Percentiles rank a stretch among this genome's conserved stretches.
phyloP scores from a whole-genome alignment of 2,113 vertebrate species.

The Nansenia antarctica region DNA sequence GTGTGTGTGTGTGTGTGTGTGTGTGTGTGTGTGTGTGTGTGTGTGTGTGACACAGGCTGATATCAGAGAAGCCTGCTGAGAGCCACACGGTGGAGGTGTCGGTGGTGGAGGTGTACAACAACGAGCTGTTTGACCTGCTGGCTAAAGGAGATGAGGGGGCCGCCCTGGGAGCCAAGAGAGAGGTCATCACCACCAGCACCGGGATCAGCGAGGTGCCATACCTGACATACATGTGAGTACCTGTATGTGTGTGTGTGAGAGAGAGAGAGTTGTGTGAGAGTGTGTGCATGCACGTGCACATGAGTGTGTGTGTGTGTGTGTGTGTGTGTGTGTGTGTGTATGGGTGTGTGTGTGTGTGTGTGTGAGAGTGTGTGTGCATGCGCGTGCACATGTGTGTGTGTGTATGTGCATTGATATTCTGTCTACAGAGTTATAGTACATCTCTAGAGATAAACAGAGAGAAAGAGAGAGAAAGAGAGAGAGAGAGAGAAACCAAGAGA shows the following conservation, averaged over 20 bases:
- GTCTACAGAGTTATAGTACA: too few relatives aligned
- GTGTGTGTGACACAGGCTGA: constrained; percentile 66
- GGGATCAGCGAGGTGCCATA: constrained; percentile 69
- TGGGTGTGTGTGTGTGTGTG: constrained; percentile 12
- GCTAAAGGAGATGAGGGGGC: constrained; percentile 68
- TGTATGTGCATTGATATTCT: too few relatives aligned
- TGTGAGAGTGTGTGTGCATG: too few relatives aligned
- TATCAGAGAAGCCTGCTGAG: constrained; percentile 77
- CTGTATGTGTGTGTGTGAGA: neutral
- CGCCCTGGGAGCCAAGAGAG: constrained; percentile 56
- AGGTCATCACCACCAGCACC: constrained; percentile 73
- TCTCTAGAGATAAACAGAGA: too few relatives aligned
- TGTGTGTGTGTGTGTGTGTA: neutral
- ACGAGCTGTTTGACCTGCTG: constrained; percentile 85
- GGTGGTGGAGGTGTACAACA: constrained; percentile 85
- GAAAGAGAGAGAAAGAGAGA: too few relatives aligned
- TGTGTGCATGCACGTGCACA: neutral
- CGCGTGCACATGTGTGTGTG: constrained; percentile 11
- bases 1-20: neutral
- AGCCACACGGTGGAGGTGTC: constrained; percentile 79
- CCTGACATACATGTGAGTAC: constrained; percentile 76
- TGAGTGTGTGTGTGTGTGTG: neutral
- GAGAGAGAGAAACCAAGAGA: too few relatives aligned
- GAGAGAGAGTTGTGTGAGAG: neutral
- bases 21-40: neutral